Percentiles rank a stretch among this genome's conserved stretches.
These are phyloP conservation scores for Triops longicaudatus DNA, from an alignment of 1,140 invertebrate species.

Conservation along the genomic window DNA sequence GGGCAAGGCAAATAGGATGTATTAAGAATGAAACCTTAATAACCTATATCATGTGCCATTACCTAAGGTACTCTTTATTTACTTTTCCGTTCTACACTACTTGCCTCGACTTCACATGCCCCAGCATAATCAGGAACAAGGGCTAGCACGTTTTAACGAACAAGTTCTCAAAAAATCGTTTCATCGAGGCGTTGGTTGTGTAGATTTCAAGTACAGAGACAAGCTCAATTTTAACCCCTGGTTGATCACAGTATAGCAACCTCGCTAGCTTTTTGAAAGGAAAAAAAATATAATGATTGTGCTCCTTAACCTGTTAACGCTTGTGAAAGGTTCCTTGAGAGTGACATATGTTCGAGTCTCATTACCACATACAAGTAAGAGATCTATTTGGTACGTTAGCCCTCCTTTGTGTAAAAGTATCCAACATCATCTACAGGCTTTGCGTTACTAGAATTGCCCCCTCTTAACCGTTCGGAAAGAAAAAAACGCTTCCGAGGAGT, in stretches of 20 bases:
- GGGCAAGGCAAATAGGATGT: not conserved
- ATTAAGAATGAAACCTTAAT: conserved; percentile 10
- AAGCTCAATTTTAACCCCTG: too few relatives aligned
- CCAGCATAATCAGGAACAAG: too few relatives aligned
- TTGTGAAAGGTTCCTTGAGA: not conserved
- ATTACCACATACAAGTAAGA: not conserved
- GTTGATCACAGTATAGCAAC: too few relatives aligned
- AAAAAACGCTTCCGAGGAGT: not conserved
- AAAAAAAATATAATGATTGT: not conserved
- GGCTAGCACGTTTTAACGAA: too few relatives aligned
- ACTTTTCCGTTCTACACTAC: not conserved
- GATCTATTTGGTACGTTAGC: not conserved
- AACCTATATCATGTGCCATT: conserved; percentile 15
- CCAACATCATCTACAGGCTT: not conserved
- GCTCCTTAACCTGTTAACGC: not conserved
- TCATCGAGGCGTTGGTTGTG: too few relatives aligned
- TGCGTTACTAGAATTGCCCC: not conserved
- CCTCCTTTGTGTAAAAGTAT: not conserved
- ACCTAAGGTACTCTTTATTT: not conserved
- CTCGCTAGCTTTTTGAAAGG: too few relatives aligned
- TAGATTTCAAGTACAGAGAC: too few relatives aligned
- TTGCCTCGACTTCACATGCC: too few relatives aligned
- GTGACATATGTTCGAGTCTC: not conserved
- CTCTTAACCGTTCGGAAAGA: not conserved
- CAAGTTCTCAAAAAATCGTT: too few relatives aligned